Evolutionary conservation across 2,888 invertebrate genomes (phyloP).

Genomic region (Biston betularia): DNA sequence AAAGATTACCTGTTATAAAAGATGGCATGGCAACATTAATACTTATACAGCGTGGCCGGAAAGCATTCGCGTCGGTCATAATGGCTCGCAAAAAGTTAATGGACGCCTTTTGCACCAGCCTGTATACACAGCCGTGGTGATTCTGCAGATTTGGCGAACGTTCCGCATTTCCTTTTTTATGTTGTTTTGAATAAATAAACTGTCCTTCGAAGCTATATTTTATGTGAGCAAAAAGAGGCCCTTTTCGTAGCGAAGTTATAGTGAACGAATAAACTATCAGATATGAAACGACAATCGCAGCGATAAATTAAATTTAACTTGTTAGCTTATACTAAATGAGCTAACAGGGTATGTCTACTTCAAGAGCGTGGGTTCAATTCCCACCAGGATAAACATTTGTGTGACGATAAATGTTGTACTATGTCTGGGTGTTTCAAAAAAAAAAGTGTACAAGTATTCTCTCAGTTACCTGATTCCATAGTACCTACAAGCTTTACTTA

Average conservation of each 20-base stretch:
- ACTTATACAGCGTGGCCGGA: constrained; percentile 54
- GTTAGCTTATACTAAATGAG: too few relatives aligned
- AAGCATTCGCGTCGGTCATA: constrained; percentile 56
- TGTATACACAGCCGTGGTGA: constrained; percentile 54
- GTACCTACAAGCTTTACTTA: too few relatives aligned
- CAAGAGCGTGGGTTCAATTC: too few relatives aligned
- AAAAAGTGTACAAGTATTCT: too few relatives aligned
- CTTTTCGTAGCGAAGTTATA: constrained; percentile 14
- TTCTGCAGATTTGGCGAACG: constrained; percentile 57
- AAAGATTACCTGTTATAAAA: constrained; percentile 56
- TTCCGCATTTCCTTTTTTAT: constrained; percentile 46
- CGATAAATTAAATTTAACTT: not conserved
- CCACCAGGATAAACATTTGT: too few relatives aligned
- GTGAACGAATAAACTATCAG: constrained; percentile 8
- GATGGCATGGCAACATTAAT: constrained; percentile 40
- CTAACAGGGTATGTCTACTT: too few relatives aligned
- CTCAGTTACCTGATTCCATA: too few relatives aligned
- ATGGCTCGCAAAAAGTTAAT: constrained; percentile 69
- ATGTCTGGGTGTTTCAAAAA: too few relatives aligned
- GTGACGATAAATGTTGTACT: too few relatives aligned
- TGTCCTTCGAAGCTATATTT: constrained; percentile 38
- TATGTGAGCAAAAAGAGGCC: constrained; percentile 40
- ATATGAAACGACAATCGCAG: not conserved
- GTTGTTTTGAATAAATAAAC: constrained; percentile 41
- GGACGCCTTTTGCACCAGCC: constrained; percentile 54